Evolutionary conservation across 2,888 invertebrate genomes (phyloP), one percentile per base, ranked within the genome.

Genomic region (Dusona sp.): DNA sequence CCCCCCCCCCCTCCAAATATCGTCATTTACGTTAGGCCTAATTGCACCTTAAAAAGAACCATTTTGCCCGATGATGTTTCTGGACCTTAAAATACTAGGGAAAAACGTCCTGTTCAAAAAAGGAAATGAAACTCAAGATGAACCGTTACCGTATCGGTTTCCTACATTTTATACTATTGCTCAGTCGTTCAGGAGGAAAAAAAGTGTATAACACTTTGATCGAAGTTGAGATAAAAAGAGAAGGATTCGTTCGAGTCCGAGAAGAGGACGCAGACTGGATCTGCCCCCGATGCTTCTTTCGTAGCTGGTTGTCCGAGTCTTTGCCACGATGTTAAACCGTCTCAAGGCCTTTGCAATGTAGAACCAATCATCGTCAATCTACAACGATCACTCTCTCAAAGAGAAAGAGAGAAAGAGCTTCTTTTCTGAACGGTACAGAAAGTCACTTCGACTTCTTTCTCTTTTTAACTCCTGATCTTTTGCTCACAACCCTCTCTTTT

Each of bases 321-420:
- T 65, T 73, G 79, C 57, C 77, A 45, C 51, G 72, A 84, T 67
- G 79, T 67, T 82, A 67, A 79, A 88, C 75, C 79, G 89, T 89
- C 90, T 92, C 92, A 93, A 93, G 93, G 93, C 79, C 92, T 91
- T 92, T 90, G 89, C 83, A 93, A 93, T 93, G 90, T 92, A 92
- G 89, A 87, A 89, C 89, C 92, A 92, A 93, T 92, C 92, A 91
- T 89, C 88, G 88, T 87, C 92, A 93, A 92, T 93, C 91, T 91
- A 89, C 90, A 87, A 83, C 88, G 89, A 90, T 91, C 89, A 89
- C 87, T 78, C n/a, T 45, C 61, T 48, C 9, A 2, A 51, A 78
- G 45, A 65, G 64, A 57, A 79, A 67, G 22, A 77, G 25, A 65
- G 65, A 48, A 19, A 33, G 25, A 68, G 36, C 8, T 22, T 33